Evolutionary conservation across 2,113 vertebrate species (phyloP), one percentile per base, ranked within the genome.

Genomic region (Electrona antarctica): DNA sequence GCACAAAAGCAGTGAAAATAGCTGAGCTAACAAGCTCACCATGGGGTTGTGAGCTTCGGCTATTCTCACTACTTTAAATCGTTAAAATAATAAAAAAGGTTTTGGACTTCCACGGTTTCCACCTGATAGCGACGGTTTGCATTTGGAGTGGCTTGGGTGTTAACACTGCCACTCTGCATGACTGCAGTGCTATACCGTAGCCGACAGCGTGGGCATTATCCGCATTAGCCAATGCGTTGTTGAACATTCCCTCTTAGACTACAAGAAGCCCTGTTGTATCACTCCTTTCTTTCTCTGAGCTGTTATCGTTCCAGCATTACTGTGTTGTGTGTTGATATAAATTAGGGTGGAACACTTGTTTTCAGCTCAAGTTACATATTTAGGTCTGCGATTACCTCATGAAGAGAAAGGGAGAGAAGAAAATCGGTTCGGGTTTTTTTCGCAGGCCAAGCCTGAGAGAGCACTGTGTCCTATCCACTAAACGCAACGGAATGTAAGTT

Each of bases 121-220:
- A 41, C 33, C 33, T 41, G 33, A 41, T 6, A 41, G 33, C 33
- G 33, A 41, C 33, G 3, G 33, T 41, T 41, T 41, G 33, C 33
- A 41, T 41, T 41, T 41, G 33, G 21, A 41, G 29, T 12, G 58
- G 8, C 58, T 11, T 60, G 28, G 46, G 45, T 47, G 33, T 46
- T 2, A 41, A 41, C 33, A 41, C 3, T 62, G 57, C 60, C 46
- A 71, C 74, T 56, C 13, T 29, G 51, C 11, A 47, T 7, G 46
- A 50, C 61, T 49, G 61, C 21, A 21, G 21, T 2, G 21, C 46
- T 48, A 14, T 41, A 41, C 33, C 5, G 45, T n/a, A 15, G 51
- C 47, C n/a, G 21, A 12, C 57, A 11, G 33, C 5, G 33, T 28
- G 82, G 89, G 87, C 88, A 87, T 90, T 87, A 89, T 21, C 64